Conservation (phyloP, 2,888 invertebrate genomes). For the Drosophila paucipuncta region DNA sequence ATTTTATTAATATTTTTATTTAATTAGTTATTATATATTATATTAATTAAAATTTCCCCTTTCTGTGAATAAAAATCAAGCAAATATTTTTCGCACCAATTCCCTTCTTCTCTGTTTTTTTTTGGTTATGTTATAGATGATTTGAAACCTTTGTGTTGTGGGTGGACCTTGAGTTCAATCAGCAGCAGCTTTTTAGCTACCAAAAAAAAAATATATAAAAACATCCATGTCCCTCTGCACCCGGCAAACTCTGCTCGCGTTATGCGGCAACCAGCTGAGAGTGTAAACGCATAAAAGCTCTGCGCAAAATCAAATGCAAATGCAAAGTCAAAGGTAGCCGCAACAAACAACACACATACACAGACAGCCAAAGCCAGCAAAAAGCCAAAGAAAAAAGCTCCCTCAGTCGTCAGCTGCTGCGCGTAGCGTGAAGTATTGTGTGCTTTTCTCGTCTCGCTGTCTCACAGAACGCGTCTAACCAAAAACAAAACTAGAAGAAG, state of each 20-base stretch:
- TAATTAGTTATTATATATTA: conserved; percentile 2
- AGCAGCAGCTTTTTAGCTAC: conserved; percentile 1
- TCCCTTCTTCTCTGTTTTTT: background rate
- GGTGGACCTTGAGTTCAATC: conserved; percentile 20
- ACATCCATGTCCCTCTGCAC: conserved; percentile 15
- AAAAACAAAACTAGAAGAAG: conserved; percentile 25
- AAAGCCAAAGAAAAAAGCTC: conserved; percentile 81
- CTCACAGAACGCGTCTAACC: conserved; percentile 55
- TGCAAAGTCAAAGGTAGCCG: conserved; percentile 22
- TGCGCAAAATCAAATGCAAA: conserved; percentile 16
- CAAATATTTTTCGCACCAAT: background rate
- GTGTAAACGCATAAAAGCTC: conserved; percentile 49
- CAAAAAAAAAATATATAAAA: background rate
- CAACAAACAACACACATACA: conserved; percentile 55
- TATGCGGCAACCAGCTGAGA: conserved; percentile 47
- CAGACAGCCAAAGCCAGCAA: conserved; percentile 35
- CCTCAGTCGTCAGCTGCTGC: conserved; percentile 85
- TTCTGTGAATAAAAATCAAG: background rate
- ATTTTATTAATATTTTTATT: background rate
- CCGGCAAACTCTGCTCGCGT: conserved; percentile 7
- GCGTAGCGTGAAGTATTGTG: conserved; percentile 83
- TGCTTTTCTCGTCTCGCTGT: conserved; percentile 64
- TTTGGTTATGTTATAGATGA: background rate
- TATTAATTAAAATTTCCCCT: accelerated
- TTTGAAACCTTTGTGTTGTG: conserved; percentile 4